Conservation (phyloP, 2,888 invertebrate genomes). For the Conops quadrifasciatus region DNA sequence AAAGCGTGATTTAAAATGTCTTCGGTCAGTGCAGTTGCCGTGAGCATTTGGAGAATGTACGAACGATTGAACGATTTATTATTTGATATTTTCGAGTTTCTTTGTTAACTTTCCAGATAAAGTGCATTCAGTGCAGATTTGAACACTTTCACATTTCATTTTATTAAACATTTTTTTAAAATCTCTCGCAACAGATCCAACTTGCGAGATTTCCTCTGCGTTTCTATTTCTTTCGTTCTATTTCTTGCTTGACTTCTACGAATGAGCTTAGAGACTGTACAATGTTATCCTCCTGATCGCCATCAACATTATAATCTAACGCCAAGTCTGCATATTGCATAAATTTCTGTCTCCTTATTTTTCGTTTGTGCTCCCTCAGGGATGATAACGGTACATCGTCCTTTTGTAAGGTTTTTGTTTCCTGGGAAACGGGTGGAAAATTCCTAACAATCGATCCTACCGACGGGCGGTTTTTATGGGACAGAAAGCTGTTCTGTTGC, state of each 20-base stretch:
- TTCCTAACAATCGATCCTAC: constrained; percentile 58
- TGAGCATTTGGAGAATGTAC: background rate
- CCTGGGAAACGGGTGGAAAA: constrained; percentile 58
- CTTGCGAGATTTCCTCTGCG: constrained; percentile 16
- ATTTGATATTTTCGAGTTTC: no score
- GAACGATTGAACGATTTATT: no score
- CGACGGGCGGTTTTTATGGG: constrained; percentile 59
- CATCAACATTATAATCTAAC: constrained; percentile 52
- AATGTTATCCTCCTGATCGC: constrained; percentile 59
- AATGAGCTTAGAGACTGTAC: constrained; percentile 59
- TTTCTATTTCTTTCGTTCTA: constrained; percentile 49
- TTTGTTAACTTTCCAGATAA: no score
- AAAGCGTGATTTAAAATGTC: constrained; percentile 1
- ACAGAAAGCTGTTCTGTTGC: constrained; percentile 49
- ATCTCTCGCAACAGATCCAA: no score
- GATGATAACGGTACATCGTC: background rate
- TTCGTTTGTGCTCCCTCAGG: constrained; percentile 31
- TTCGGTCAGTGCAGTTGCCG: background rate
- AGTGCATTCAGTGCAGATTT: no score
- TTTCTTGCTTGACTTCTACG: constrained; percentile 61
- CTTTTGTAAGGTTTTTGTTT: constrained; percentile 40
- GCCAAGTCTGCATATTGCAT: constrained; percentile 61
- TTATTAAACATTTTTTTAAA: no score
- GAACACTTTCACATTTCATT: no score
- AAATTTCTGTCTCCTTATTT: constrained; percentile 51